phyloP scores from a whole-genome alignment of 2,888 invertebrate genomes.

The Aethes cnicana region DNA sequence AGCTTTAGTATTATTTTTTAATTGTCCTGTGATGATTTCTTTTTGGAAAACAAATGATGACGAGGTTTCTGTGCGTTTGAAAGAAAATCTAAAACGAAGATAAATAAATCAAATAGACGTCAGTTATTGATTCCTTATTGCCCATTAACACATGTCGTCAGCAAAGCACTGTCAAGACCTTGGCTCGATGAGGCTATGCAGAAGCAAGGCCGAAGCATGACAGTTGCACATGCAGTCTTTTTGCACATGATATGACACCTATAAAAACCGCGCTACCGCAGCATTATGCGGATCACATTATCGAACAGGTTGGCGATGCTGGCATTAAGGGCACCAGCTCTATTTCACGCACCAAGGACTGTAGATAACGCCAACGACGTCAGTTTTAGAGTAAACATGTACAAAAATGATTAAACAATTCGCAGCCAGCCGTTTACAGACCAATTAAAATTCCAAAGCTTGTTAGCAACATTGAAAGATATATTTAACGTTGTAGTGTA shows the following conservation, averaged over 20 bases:
- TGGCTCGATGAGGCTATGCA: conserved; percentile 50
- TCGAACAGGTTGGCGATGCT: conserved; percentile 60
- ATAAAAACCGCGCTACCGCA: conserved; percentile 55
- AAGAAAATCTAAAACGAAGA: too few species aligned
- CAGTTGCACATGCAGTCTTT: conserved; percentile 58
- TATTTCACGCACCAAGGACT: conserved; percentile 51
- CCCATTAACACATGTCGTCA: not conserved
- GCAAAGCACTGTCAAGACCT: conserved; percentile 29
- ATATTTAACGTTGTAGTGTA: not conserved
- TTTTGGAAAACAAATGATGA: too few species aligned
- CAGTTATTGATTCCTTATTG: too few species aligned
- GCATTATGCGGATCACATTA: conserved; percentile 54
- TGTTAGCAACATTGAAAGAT: not conserved
- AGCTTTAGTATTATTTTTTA: too few species aligned
- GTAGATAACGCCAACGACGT: conserved; percentile 42
- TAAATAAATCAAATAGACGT: too few species aligned
- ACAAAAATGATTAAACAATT: conserved; percentile 32
- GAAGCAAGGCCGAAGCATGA: conserved; percentile 53
- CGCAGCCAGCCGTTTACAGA: conserved; percentile 35
- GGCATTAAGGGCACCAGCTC: conserved; percentile 41
- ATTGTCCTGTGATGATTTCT: too few species aligned
- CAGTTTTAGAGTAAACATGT: conserved; percentile 34
- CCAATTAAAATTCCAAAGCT: conserved; percentile 14
- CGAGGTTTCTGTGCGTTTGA: too few species aligned
- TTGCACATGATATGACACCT: conserved; percentile 48